Evolutionary conservation across 2,113 vertebrate species (phyloP).

Genomic region (Trogon melanurus): DNA sequence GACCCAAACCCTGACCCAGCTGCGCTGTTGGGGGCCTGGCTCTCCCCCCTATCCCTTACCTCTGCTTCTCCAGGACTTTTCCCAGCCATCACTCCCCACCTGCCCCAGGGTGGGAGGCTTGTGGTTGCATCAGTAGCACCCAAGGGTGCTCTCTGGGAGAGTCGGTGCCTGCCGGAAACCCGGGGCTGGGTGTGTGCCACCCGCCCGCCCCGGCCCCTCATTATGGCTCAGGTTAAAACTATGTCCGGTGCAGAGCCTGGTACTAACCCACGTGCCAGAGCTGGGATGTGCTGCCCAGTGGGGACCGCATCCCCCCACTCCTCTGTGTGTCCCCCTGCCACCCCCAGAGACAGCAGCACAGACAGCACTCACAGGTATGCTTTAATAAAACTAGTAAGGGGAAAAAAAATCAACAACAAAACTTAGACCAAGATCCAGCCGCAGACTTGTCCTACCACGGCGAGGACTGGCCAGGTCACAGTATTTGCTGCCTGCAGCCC

Average conservation of each 20-base stretch:
- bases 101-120: neutral
- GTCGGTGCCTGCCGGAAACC: neutral
- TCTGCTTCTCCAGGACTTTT: neutral
- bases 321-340: neutral
- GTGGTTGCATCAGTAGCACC: neutral
- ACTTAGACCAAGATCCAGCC: neutral
- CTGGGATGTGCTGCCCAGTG: rapidly evolving
- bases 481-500: neutral
- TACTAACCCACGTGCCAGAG: neutral
- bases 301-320: neutral
- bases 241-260: neutral
- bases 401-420: neutral
- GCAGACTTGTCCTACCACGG: neutral
- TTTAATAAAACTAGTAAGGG: slow-evolving; percentile 50
- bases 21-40: too few species aligned
- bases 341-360: neutral
- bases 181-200: neutral
- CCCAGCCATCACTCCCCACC: neutral
- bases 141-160: neutral
- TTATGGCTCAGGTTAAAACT: slow-evolving; percentile 54
- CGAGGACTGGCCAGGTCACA: neutral
- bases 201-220: rapidly evolving
- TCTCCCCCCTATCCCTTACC: neutral
- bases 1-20: neutral
- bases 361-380: neutral